phyloP scores from a whole-genome alignment of 30 jellyfish, hydroid and myxozoan species.

The Cassiopea xamachana region DNA sequence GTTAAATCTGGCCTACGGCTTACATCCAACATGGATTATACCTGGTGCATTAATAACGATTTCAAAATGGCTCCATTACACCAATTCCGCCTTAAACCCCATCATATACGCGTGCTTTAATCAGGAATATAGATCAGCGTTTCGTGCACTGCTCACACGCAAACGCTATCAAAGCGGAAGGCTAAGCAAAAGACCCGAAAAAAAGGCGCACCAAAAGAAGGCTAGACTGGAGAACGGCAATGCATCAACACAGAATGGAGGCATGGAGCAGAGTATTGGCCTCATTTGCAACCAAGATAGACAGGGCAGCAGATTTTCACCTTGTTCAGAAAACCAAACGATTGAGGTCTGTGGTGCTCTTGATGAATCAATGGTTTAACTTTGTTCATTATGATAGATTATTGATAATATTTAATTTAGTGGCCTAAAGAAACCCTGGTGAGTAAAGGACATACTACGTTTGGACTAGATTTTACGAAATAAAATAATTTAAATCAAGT shows the following conservation, averaged over 20 bases:
- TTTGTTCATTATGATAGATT: background rate
- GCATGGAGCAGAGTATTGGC: background rate
- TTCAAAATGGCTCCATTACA: constrained; percentile 90
- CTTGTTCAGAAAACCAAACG: background rate
- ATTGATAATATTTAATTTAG: too few species aligned
- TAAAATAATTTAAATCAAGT: too few species aligned
- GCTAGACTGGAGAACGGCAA: background rate
- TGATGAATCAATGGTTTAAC: background rate
- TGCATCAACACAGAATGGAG: background rate
- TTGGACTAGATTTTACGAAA: too few species aligned
- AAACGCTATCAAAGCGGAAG: constrained; percentile 33
- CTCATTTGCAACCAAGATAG: background rate
- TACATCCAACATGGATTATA: constrained; percentile 37
- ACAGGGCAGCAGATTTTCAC: background rate
- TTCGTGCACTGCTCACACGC: constrained; percentile 69
- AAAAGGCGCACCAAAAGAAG: background rate
- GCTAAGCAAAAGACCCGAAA: background rate
- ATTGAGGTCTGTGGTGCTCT: background rate
- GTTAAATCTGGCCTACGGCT: constrained; percentile 61
- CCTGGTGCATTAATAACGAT: constrained; percentile 64
- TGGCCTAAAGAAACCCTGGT: too few species aligned
- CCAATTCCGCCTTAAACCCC: constrained; percentile 83
- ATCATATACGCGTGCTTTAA: constrained; percentile 85
- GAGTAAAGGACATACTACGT: too few species aligned
- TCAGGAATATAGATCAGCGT: constrained; percentile 74